These are phyloP conservation scores for Drosophila quinaria DNA, from an alignment of 2,888 invertebrate genomes.

Conservation along the genomic window DNA sequence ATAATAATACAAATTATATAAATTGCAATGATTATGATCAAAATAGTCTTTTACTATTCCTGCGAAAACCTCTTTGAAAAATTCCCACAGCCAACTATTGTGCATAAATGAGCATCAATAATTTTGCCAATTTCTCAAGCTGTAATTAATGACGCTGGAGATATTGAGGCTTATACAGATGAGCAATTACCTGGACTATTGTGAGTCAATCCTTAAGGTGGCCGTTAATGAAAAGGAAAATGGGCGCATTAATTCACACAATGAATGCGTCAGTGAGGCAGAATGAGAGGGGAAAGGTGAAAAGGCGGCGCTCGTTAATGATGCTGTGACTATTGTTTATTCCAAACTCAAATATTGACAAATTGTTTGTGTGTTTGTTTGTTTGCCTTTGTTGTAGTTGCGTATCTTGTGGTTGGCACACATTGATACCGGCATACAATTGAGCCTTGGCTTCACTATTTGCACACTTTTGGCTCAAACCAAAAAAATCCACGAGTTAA, in stretches of 20 bases:
- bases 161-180: conserved; percentile 20
- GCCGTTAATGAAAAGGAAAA: conserved; percentile 25
- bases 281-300: not conserved
- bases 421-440: conserved; percentile 49
- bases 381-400: conserved; percentile 12
- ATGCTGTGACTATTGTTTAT: conserved; percentile 38
- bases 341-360: conserved; percentile 50
- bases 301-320: conserved; percentile 18
- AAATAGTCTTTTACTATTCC: not conserved
- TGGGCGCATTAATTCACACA: conserved; percentile 34
- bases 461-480: conserved; percentile 36
- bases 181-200: conserved; percentile 49
- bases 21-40: not conserved
- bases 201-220: conserved; percentile 37
- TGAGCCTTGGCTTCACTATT: conserved; percentile 31
- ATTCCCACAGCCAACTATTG: not conserved
- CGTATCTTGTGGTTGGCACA: conserved; percentile 52
- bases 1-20: not conserved
- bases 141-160: conserved; percentile 38
- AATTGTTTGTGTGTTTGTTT: conserved; percentile 27
- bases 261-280: conserved; percentile 14
- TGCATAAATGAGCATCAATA: conserved; percentile 22
- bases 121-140: conserved; percentile 28
- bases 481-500: not conserved
- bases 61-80: not conserved